Base-by-base conservation (phyloP, 2,113 vertebrate genomes). In the Theropithecus gelada region DNA sequence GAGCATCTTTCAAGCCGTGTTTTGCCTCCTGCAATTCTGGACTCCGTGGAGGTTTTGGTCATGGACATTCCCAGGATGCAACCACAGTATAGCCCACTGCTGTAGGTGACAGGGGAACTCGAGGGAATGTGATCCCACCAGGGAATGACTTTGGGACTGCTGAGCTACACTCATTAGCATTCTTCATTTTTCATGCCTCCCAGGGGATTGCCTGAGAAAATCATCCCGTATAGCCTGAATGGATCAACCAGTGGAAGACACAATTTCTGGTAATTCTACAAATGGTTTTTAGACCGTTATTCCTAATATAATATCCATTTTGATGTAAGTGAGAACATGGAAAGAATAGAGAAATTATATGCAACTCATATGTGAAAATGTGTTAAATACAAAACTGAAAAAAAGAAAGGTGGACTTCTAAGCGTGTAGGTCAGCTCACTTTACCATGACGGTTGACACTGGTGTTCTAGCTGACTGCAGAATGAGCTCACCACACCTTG, bases 401-500 rank as follows among this genome's bases (percentile, higher is more conserved):
- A 35, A 45, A 23, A 35, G 66, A 17, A 64, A 0, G 0, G 3
- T 3, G 70, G 40, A 23, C 48, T 23, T 50, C 22, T 11, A n/a
- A 35, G 79, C 16, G 1, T 6, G 27, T 1, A 2, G 23, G 27
- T 1, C 0, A 1, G 43, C 25, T 25, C 22, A 25, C 25, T 43
- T 57, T 22, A n/a, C 8, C 1, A 3, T 1, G 18, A 38, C 64
- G 35, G 6, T 48, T 32, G 64, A 32, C 8, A 2, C 4, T 8
- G 11, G 20, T 13, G 5, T 12, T 25, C 66, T 3, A 35, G 23
- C 17, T 27, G 18, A 10, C 0, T 0, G 5, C 27, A 18, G 23
- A 48, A 18, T 3, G 6, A 30, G 73, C 55, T 13, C 2, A 1
- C 17, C 2, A 0, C n/a, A 5, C 5, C 0, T 23, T 1, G 6